These are phyloP conservation scores for Petroica traversi DNA, from an alignment of 2,113 vertebrate genomes.

Conservation along the genomic window DNA sequence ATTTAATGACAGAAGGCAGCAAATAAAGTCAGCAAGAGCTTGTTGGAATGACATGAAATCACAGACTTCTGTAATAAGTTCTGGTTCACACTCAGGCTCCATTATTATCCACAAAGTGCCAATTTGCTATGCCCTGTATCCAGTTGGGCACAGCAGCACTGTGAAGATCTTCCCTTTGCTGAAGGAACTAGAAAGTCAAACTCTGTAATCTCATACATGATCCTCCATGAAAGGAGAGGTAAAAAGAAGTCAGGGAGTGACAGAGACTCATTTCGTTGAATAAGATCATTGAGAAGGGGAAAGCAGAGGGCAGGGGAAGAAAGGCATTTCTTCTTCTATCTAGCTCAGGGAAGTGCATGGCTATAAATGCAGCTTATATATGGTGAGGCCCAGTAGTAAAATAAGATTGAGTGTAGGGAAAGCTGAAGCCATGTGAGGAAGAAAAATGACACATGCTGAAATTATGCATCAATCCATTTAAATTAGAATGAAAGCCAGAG, in stretches of 20 bases:
- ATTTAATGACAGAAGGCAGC: conserved; percentile 25
- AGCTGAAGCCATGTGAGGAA: rapidly evolving
- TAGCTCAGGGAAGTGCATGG: background rate
- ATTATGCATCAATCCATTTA: background rate
- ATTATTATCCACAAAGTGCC: background rate
- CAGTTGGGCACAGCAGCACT: background rate
- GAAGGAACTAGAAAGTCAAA: background rate
- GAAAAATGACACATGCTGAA: background rate
- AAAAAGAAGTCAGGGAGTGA: background rate
- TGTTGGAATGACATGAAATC: background rate
- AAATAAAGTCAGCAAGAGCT: background rate
- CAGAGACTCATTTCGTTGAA: background rate
- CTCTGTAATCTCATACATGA: background rate
- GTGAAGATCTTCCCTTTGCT: background rate
- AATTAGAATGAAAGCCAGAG: background rate
- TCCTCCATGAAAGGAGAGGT: background rate
- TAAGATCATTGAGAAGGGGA: background rate
- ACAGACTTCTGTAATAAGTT: background rate
- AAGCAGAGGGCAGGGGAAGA: background rate
- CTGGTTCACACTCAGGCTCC: background rate
- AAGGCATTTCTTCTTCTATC: background rate
- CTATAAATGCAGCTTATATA: background rate
- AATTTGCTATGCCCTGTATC: background rate
- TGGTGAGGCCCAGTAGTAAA: background rate
- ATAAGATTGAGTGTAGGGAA: background rate